Percentiles rank a stretch among this genome's conserved stretches.
Evolutionary conservation across 2,888 invertebrate genomes (phyloP).

Genomic region (Hydraecia micacea): DNA sequence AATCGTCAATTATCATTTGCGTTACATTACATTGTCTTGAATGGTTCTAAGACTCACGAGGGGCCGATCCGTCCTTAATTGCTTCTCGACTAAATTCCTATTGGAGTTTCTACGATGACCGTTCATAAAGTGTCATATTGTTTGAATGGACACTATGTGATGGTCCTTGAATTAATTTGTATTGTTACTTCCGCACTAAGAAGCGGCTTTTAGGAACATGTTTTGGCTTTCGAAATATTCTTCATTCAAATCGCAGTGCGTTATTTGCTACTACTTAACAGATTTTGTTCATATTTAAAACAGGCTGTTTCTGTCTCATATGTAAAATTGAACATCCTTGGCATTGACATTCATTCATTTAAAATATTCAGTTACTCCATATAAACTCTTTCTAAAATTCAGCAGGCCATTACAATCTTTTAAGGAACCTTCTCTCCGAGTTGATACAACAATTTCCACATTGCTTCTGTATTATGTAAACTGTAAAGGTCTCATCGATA

Average conservation of each 20-base stretch:
- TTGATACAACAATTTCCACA: conserved; percentile 33
- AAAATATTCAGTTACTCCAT: not conserved
- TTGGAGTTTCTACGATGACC: conserved; percentile 51
- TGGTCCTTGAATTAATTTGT: conserved; percentile 48
- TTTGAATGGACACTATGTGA: conserved; percentile 46
- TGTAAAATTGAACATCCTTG: conserved; percentile 1
- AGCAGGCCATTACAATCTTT: not conserved
- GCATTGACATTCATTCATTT: not conserved
- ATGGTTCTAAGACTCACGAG: conserved; percentile 66
- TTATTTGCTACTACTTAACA: not conserved
- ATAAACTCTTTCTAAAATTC: conserved; percentile 2
- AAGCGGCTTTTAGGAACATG: not conserved
- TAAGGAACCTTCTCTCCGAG: not conserved
- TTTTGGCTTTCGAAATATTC: not conserved
- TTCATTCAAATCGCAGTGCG: not conserved
- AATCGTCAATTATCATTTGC: conserved; percentile 76
- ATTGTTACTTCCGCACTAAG: conserved; percentile 45
- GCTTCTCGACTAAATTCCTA: conserved; percentile 57
- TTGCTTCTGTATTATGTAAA: conserved; percentile 37
- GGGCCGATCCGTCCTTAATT: conserved; percentile 65
- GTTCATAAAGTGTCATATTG: conserved; percentile 56
- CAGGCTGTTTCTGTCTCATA: not conserved
- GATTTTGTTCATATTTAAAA: not conserved
- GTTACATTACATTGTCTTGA: conserved; percentile 72
- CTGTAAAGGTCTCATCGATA: conserved; percentile 49